Percentiles rank a stretch among this genome's conserved stretches.
phyloP scores from a whole-genome alignment of 2,113 vertebrate species.

The Lathamus discolor region DNA sequence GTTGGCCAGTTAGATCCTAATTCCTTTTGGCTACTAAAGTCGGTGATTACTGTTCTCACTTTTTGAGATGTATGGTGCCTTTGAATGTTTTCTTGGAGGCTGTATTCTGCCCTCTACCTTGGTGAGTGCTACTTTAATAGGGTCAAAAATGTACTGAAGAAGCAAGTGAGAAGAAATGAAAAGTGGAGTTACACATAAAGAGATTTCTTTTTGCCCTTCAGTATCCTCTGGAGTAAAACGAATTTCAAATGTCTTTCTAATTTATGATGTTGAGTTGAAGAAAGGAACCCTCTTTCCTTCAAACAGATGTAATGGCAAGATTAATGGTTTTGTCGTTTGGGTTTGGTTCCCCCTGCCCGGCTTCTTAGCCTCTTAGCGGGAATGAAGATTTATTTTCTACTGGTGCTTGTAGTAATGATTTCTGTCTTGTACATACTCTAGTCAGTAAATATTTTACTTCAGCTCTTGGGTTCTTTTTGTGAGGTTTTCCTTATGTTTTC shows the following conservation, averaged over 20 bases:
- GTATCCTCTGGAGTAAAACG: neutral
- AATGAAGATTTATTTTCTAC: conserved; percentile 11
- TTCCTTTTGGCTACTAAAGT: neutral
- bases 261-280: neutral
- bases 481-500: neutral
- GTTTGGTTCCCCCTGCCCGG: neutral
- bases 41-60: neutral
- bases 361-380: neutral
- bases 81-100: neutral
- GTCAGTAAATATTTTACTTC: neutral
- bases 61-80: neutral
- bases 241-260: conserved; percentile 5
- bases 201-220: conserved; percentile 8
- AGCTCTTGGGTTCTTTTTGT: neutral
- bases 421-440: neutral
- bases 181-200: neutral
- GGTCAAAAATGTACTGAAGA: conserved; percentile 26
- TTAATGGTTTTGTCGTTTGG: neutral
- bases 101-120: neutral
- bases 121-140: neutral
- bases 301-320: neutral
- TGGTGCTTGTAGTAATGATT: neutral
- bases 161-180: conserved; percentile 69
- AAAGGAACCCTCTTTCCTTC: neutral
- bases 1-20: neutral